These are phyloP conservation scores for Zelostemma sp. DNA, from an alignment of 1,140 invertebrate genomes.

Conservation along the genomic window DNA sequence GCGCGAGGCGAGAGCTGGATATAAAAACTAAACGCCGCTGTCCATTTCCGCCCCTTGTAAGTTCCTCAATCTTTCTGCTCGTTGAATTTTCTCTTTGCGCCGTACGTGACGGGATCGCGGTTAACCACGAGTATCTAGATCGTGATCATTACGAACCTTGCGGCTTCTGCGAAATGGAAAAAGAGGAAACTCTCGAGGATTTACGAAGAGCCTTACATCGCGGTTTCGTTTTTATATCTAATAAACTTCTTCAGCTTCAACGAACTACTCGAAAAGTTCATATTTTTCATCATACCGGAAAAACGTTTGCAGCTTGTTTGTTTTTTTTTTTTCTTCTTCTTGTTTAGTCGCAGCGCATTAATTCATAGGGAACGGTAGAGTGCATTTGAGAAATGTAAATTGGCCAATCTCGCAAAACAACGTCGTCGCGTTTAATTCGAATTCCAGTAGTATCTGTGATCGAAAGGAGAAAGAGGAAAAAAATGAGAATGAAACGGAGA, in stretches of 20 bases:
- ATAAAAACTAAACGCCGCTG: constrained; percentile 2
- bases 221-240: constrained; percentile 44
- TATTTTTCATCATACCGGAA: background rate
- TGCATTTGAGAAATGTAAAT: background rate
- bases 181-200: constrained; percentile 41
- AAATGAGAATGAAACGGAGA: constrained; percentile 12
- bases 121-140: constrained; percentile 53
- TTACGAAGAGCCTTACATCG: constrained; percentile 40
- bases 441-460: constrained; percentile 7
- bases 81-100: constrained; percentile 36
- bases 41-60: constrained; percentile 41
- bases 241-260: constrained; percentile 27
- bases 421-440: background rate
- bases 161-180: constrained; percentile 51
- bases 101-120: constrained; percentile 51
- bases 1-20: background rate
- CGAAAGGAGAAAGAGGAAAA: constrained; percentile 10
- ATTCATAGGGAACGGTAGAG: too few species aligned
- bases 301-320: background rate
- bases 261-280: background rate
- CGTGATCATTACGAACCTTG: constrained; percentile 51
- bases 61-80: constrained; percentile 17
- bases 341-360: too few species aligned
- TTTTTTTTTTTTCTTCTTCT: background rate
- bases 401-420: constrained; percentile 3